Percentiles rank a stretch among this genome's conserved stretches.
phyloP scores from a whole-genome alignment of 2,797 vertebrate species.

The Adrianichthys oophorus region DNA sequence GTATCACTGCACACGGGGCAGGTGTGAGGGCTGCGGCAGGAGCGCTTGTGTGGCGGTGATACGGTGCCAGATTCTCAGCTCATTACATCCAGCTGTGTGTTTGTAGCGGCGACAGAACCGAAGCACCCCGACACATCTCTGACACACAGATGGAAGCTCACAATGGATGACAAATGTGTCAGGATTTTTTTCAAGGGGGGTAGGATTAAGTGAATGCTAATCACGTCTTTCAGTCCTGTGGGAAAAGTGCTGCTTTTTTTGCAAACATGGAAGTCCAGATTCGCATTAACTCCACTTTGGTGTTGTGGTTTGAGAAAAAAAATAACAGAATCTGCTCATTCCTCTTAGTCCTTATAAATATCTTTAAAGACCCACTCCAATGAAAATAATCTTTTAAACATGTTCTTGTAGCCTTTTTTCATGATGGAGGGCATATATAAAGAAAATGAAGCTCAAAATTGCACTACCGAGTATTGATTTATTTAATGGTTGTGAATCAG shows the following conservation, averaged over 20 bases:
- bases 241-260: background rate
- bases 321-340: background rate
- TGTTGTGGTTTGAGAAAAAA: constrained; percentile 5
- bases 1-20: constrained; percentile 33
- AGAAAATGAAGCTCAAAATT: no score
- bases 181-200: constrained; percentile 12
- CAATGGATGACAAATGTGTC: constrained; percentile 37
- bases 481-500: no score
- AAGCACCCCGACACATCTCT: constrained; percentile 20
- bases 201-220: constrained; percentile 19
- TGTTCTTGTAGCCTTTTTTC: no score
- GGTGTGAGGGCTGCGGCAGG: constrained; percentile 47
- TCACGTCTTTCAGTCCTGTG: constrained; percentile 14
- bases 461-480: no score
- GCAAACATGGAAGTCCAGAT: background rate
- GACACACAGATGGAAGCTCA: constrained; percentile 37
- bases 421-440: no score
- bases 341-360: no score
- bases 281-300: constrained; percentile 9
- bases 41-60: constrained; percentile 51
- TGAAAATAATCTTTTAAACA: no score
- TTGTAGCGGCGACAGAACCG: constrained; percentile 34
- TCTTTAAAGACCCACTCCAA: no score
- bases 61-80: constrained; percentile 38
- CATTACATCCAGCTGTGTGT: constrained; percentile 61